Evolutionary conservation across 2,113 vertebrate species (phyloP).

Genomic region (Dinomys branickii): DNA sequence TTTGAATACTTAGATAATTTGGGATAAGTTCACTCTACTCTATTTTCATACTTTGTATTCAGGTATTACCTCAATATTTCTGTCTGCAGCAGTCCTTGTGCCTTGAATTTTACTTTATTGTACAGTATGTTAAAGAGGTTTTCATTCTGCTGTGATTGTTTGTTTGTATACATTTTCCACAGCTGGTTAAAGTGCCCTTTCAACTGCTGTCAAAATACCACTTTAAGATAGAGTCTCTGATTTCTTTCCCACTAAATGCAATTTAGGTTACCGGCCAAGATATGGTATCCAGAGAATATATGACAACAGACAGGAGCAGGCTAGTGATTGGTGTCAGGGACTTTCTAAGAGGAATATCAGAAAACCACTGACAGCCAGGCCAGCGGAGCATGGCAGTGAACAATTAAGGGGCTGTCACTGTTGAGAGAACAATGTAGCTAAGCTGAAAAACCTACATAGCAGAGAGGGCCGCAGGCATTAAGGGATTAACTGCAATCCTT

Average conservation of each 20-base stretch:
- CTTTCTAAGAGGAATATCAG: slow-evolving; percentile 10
- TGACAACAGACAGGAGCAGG: not conserved
- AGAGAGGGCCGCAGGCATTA: not conserved
- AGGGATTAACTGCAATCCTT: not conserved
- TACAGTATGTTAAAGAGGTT: not conserved
- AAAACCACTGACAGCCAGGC: not conserved
- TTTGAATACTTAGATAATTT: not conserved
- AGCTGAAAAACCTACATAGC: not conserved
- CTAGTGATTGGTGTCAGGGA: not conserved
- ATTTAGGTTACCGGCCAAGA: not conserved
- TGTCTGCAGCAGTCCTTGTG: not conserved
- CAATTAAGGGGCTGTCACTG: slow-evolving; percentile 32
- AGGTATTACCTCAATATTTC: slow-evolving; percentile 2
- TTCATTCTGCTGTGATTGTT: not conserved
- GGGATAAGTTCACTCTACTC: not conserved
- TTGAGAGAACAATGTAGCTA: not conserved
- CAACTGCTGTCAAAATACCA: not conserved
- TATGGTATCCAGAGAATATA: not conserved
- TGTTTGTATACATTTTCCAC: not conserved
- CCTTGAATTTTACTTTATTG: not conserved
- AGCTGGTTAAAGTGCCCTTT: not conserved
- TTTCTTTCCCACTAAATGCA: not conserved
- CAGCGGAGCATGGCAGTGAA: not conserved
- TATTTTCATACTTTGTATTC: not conserved
- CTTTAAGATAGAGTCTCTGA: not conserved